Evolutionary conservation across 2,797 vertebrate genomes (phyloP).

Genomic region (Acipenser ruthenus): DNA sequence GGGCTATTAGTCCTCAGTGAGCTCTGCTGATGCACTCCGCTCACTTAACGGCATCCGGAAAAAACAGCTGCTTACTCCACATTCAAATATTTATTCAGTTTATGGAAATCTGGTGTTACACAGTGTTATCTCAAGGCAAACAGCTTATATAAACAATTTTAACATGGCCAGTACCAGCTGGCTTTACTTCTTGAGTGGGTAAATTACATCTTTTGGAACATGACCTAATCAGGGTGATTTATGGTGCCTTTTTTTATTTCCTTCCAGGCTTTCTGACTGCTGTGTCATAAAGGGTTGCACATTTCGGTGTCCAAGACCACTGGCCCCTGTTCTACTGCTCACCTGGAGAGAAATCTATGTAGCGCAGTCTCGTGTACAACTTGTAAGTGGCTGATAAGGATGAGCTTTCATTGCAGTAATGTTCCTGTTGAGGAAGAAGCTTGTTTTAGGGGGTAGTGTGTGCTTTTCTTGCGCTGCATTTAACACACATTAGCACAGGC

Average conservation of each 20-base stretch:
- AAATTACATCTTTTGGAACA: conserved; percentile 45
- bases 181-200: conserved; percentile 55
- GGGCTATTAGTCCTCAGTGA: conserved; percentile 51
- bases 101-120: conserved; percentile 71
- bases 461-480: conserved; percentile 58
- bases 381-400: conserved; percentile 33
- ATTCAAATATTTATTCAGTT: conserved; percentile 85
- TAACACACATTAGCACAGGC: conserved; percentile 48
- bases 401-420: conserved; percentile 35
- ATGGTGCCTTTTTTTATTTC: conserved; percentile 36
- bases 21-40: conserved; percentile 42
- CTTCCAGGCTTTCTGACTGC: conserved; percentile 35
- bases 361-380: conserved; percentile 31
- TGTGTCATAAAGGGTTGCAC: conserved; percentile 26
- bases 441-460: conserved; percentile 36
- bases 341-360: conserved; percentile 36
- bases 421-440: conserved; percentile 43
- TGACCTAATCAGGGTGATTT: conserved; percentile 60
- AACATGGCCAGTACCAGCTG: conserved; percentile 60
- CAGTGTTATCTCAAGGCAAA: conserved; percentile 72
- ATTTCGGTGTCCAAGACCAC: conserved; percentile 46
- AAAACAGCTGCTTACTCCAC: conserved; percentile 78
- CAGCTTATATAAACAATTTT: conserved; percentile 80
- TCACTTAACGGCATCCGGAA: conserved; percentile 89
- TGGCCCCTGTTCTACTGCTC: conserved; percentile 41